Conservation (phyloP, 2,888 invertebrate species). For the Tubulanus polymorphus region DNA sequence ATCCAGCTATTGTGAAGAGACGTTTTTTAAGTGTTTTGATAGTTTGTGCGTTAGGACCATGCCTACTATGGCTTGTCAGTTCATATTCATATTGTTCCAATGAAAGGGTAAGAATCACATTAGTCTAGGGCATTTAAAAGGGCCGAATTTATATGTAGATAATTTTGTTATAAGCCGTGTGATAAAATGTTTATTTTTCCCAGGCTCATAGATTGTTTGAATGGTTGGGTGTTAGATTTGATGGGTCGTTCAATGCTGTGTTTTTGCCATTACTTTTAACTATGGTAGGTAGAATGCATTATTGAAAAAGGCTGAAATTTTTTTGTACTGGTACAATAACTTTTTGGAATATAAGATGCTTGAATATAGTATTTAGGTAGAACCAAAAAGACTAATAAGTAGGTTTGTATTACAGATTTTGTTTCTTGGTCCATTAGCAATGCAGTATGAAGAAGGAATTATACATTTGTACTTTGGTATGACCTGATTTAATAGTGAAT, state of each 20-base stretch:
- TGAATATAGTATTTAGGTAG: not conserved
- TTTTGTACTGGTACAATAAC: conserved; percentile 6
- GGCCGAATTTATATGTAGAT: not conserved
- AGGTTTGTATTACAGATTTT: conserved; percentile 30
- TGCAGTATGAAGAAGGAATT: conserved; percentile 50
- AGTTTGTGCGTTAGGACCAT: conserved; percentile 75
- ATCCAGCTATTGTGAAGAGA: conserved; percentile 81
- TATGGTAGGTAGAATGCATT: conserved; percentile 36
- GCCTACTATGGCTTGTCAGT: conserved; percentile 68
- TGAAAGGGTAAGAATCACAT: conserved; percentile 17
- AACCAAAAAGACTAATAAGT: not conserved
- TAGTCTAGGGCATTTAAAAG: too few species aligned
- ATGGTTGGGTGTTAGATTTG: conserved; percentile 68
- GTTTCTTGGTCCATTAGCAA: conserved; percentile 45
- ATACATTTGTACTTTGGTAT: conserved; percentile 45
- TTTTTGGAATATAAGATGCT: not conserved
- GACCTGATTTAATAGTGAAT: conserved; percentile 4
- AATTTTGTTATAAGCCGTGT: not conserved
- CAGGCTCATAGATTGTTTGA: conserved; percentile 40
- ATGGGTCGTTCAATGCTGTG: conserved; percentile 71
- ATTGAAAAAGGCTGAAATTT: not conserved
- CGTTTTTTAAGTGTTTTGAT: conserved; percentile 81
- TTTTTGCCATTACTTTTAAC: conserved; percentile 69
- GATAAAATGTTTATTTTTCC: conserved; percentile 16
- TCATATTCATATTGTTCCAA: conserved; percentile 20